Evolutionary conservation across 2,888 invertebrate species (phyloP), one percentile per base, ranked within the genome.

Genomic region (Drosophila barbarae): DNA sequence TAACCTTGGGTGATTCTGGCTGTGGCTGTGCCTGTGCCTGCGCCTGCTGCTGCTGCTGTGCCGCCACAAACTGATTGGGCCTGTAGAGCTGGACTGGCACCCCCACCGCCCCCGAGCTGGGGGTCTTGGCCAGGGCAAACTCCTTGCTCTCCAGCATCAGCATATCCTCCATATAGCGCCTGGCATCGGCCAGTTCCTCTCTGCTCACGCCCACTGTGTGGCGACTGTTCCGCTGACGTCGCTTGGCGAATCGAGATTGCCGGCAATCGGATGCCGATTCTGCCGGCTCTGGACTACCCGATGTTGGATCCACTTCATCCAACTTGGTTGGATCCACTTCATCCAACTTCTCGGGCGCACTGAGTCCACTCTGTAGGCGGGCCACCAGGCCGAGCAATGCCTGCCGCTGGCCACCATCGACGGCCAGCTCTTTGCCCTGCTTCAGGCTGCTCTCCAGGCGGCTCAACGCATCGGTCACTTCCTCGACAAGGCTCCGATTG

Each of bases 121-220:
- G 88, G 66, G 91, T 90, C 76, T 90, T 91, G 69, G 89, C 90
- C 7, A 80, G 76, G 3, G 76, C 9, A 79, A 86, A 34, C 76
- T 72, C 51, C 76, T 86, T 81, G 49, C 80, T 85, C 38, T 90
- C 90, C 59, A 90, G 88, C 47, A 91, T 85, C 6, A 91, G 88
- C 86, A 91, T 91, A 77, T 93, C 92, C 87, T 95, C 94, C 73
- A 95, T 92, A 84, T 94, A 92, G 60, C 93, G 92, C 46, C 96
- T 91, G 0, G 96, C 96, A 77, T 94, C 93, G 3, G 93, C 95
- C 28, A 96, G 89, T 84, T 96, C 96, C 86, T 95, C 95, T 44
- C 92, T 92, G 38, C 94, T 95, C 18, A 96, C 96, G 47, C 95
- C 95, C 23, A 96, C 94, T 0, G 96, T 96, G 88, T 96, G 95